Evolutionary conservation across 2,888 invertebrate genomes (phyloP).

Genomic region (Galerucella pusilla): DNA sequence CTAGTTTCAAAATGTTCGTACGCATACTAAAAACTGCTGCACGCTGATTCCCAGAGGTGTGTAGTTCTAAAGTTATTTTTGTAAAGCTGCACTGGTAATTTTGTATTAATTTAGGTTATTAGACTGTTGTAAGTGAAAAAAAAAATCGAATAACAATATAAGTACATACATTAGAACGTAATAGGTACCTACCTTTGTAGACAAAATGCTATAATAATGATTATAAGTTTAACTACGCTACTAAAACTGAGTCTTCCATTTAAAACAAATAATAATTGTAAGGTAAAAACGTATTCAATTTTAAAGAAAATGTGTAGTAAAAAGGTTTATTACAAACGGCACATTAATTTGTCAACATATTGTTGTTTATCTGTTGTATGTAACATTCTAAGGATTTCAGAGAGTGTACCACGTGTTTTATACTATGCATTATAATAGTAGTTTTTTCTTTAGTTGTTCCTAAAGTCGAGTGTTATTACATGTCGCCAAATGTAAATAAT

Average conservation of each 20-base stretch:
- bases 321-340: slow-evolving; percentile 55
- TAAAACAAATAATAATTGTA: slow-evolving; percentile 67
- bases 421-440: slow-evolving; percentile 11
- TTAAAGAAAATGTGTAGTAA: slow-evolving; percentile 60
- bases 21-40: not conserved
- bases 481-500: slow-evolving; percentile 25
- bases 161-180: slow-evolving; percentile 36
- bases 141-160: slow-evolving; percentile 22
- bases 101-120: slow-evolving; percentile 42
- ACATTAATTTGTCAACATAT: slow-evolving; percentile 61
- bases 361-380: slow-evolving; percentile 64
- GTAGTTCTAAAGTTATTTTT: slow-evolving; percentile 42
- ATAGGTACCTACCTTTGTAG: slow-evolving; percentile 39
- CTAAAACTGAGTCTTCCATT: slow-evolving; percentile 67
- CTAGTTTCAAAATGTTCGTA: not conserved
- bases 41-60: not conserved
- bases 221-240: slow-evolving; percentile 55
- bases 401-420: slow-evolving; percentile 23
- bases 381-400: slow-evolving; percentile 59
- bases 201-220: slow-evolving; percentile 39
- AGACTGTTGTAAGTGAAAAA: slow-evolving; percentile 29
- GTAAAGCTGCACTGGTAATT: slow-evolving; percentile 42
- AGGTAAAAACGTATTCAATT: slow-evolving; percentile 60
- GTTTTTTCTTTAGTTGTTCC: not conserved
- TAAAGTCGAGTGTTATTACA: slow-evolving; percentile 1